Evolutionary conservation across 2,888 invertebrate genomes (phyloP), one percentile per base, ranked within the genome.

Genomic region (Liopterus haemorrhoidalis): DNA sequence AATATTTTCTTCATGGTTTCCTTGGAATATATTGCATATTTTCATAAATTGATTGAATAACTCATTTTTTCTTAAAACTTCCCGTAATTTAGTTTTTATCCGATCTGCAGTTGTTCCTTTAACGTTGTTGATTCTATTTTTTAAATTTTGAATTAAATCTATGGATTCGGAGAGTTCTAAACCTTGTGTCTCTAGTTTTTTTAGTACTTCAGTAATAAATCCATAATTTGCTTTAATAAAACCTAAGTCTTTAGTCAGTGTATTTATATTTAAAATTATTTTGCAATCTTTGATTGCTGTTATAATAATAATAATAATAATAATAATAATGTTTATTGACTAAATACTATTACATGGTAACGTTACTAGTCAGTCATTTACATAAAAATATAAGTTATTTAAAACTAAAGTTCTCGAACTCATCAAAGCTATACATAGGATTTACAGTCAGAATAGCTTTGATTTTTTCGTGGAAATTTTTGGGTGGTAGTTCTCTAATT

Each of bases 21-120:
- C 28, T 28, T n/a, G 28, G 11, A 28, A 4, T n/a, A 28, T 28
- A 28, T 28, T 28, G 28, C 5, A 28, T 28, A 28, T 28, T 28
- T 28, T n/a, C 5, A 28, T 9, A 28, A n/a, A 14, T 9, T 11
- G 28, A 28, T 6, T 28, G n/a, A 28, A 28, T 28, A n/a, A n/a
- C 28, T 28, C 4, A 9, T 28, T n/a, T 28, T 28, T n/a, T 28
- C 22, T 5, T 28, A n/a, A 28, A 28, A n/a, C 28, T 28, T 28
- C 28, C n/a, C n/a, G 5, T n/a, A 28, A 28, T 28, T 28, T n/a
- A 28, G 28, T 28, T 28, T 28, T 28, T 28, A 28, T 28, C n/a
- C 28, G 28, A 6, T 28, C 28, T 28, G 4, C n/a, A 6, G 28
- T 28, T 28, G 28, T 28, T 6, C 28, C n/a, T 4, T 28, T n/a